A percentile compares a stretch with the other conserved stretches of the same genome.
These are phyloP conservation scores for Circaetus gallicus DNA, from an alignment of 2,113 vertebrate species.

Conservation along the genomic window DNA sequence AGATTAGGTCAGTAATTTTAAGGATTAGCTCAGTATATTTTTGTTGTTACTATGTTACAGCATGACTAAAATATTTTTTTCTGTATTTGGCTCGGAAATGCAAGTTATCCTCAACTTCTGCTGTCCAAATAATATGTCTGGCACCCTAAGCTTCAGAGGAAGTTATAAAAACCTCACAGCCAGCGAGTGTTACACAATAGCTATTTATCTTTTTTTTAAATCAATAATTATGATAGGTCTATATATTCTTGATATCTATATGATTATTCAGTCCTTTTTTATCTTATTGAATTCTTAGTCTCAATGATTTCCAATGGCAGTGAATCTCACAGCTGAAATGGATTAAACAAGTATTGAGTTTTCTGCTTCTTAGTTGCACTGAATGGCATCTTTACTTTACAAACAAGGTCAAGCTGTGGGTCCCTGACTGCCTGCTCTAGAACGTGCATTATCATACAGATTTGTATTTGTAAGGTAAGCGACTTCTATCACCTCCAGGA, in stretches of 20 bases:
- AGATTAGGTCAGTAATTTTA: not conserved
- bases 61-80: not conserved
- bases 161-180: not conserved
- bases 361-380: not conserved
- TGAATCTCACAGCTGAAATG: not conserved
- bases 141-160: not conserved
- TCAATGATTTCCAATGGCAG: not conserved
- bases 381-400: not conserved
- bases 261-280: not conserved
- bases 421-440: not conserved
- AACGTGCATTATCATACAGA: rapidly evolving
- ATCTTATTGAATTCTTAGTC: not conserved
- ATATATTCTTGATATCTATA: not conserved
- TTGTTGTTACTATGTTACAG: not conserved
- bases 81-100: not conserved
- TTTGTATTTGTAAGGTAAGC: not conserved
- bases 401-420: not conserved
- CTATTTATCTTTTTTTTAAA: not conserved
- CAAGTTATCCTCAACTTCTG: not conserved
- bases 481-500: not conserved
- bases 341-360: not conserved
- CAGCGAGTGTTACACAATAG: not conserved
- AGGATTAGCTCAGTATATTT: not conserved
- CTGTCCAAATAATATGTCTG: not conserved
- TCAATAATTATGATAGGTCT: not conserved